phyloP scores from a whole-genome alignment of 2,797 vertebrate genomes.

The Novumbra hubbsi region DNA sequence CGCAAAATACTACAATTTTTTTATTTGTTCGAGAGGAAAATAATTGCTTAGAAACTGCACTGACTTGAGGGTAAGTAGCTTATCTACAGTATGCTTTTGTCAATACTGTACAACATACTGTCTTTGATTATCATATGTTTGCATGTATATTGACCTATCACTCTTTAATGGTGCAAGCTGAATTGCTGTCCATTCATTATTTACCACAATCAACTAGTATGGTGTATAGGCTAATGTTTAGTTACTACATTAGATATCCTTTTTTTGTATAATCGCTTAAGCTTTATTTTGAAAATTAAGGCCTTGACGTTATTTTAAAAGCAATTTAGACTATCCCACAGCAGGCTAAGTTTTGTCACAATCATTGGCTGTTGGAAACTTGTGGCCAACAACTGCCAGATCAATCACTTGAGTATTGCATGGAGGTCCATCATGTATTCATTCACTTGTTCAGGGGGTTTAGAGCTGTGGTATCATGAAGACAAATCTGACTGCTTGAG shows the following conservation, averaged over 20 bases:
- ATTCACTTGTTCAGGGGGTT: neutral
- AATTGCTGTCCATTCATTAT: neutral
- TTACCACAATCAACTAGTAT: neutral
- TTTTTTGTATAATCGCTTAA: neutral
- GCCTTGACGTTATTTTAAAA: neutral
- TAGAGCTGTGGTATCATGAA: neutral
- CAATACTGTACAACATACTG: neutral
- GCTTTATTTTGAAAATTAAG: neutral
- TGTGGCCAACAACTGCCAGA: neutral
- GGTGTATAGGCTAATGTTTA: neutral
- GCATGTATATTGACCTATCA: neutral
- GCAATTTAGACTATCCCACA: neutral
- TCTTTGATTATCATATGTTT: neutral
- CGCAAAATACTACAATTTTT: slow-evolving; percentile 73
- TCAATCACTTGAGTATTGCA: neutral
- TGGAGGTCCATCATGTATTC: neutral
- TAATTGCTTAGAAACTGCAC: neutral
- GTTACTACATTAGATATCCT: neutral
- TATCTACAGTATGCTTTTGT: neutral
- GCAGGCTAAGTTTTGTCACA: neutral
- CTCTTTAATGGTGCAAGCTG: neutral
- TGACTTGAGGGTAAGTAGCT: neutral
- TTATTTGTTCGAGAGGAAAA: slow-evolving; percentile 88
- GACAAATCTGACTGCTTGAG: neutral
- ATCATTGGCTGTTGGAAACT: neutral